These are phyloP conservation scores for Scaptomyza tumidula DNA, from an alignment of 2,888 invertebrate species.

Conservation along the genomic window DNA sequence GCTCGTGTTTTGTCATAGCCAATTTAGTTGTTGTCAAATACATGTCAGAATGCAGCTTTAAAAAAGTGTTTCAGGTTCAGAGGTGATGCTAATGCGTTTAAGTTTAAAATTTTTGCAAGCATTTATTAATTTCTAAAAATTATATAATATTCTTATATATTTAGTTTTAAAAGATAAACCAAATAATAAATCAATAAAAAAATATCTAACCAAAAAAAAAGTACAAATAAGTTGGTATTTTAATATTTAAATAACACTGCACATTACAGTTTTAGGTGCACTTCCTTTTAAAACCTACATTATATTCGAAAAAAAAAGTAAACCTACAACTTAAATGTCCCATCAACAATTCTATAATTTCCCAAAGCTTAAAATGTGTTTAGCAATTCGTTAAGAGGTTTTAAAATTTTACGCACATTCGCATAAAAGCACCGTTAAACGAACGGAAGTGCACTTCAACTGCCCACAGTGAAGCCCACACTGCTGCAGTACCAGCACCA, in stretches of 20 bases:
- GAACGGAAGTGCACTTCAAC: constrained; percentile 74
- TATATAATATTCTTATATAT: too few species aligned
- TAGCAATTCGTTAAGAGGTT: constrained; percentile 17
- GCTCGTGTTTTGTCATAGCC: constrained; percentile 2
- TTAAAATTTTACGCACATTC: constrained; percentile 57
- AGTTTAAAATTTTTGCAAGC: too few species aligned
- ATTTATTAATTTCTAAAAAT: too few species aligned
- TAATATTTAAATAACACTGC: neutral
- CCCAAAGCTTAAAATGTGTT: neutral
- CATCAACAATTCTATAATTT: neutral
- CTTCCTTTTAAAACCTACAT: too few species aligned
- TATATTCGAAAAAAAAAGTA: too few species aligned
- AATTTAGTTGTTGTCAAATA: neutral
- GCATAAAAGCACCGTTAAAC: constrained; percentile 55
- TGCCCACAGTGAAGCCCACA: constrained; percentile 55
- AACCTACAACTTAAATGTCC: neutral
- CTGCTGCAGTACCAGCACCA: constrained; percentile 13
- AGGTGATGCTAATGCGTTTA: too few species aligned
- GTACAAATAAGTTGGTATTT: too few species aligned
- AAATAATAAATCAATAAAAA: too few species aligned
- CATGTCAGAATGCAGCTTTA: too few species aligned
- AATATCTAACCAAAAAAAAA: too few species aligned
- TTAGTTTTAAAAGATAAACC: too few species aligned
- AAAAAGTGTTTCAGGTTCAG: neutral
- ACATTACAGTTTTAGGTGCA: too few species aligned